These are phyloP conservation scores for Riparia riparia DNA, from an alignment of 2,113 vertebrate genomes.

Conservation along the genomic window DNA sequence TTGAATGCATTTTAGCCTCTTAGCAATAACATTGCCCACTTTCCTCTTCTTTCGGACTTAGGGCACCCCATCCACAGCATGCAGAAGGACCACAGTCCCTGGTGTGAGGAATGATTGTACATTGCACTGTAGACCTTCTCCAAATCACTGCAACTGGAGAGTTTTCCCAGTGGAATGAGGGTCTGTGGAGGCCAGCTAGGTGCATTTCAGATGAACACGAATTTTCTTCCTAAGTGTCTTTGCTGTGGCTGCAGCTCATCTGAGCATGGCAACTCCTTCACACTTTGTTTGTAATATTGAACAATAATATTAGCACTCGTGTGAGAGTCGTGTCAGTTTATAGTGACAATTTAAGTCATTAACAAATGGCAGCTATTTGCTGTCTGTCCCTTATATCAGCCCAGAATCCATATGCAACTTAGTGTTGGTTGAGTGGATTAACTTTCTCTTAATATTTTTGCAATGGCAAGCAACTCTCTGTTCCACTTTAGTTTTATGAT, in stretches of 20 bases:
- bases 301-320: not conserved
- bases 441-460: not conserved
- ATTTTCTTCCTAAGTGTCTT: not conserved
- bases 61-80: accelerated
- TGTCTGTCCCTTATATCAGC: not conserved
- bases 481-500: not conserved
- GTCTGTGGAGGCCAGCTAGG: not conserved
- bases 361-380: not conserved
- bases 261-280: not conserved
- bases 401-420: not conserved
- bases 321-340: not conserved
- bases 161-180: not conserved
- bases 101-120: not conserved
- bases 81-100: not conserved
- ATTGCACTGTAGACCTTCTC: not conserved
- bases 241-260: not conserved
- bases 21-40: not conserved
- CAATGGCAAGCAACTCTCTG: not conserved
- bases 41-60: not conserved
- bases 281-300: not conserved
- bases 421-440: not conserved
- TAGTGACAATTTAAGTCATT: not conserved
- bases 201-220: not conserved
- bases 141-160: not conserved
- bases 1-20: not conserved